Base-by-base conservation (phyloP, 37 sponge, comb jelly and placozoan genomes). In the Eunapius fragilis region DNA sequence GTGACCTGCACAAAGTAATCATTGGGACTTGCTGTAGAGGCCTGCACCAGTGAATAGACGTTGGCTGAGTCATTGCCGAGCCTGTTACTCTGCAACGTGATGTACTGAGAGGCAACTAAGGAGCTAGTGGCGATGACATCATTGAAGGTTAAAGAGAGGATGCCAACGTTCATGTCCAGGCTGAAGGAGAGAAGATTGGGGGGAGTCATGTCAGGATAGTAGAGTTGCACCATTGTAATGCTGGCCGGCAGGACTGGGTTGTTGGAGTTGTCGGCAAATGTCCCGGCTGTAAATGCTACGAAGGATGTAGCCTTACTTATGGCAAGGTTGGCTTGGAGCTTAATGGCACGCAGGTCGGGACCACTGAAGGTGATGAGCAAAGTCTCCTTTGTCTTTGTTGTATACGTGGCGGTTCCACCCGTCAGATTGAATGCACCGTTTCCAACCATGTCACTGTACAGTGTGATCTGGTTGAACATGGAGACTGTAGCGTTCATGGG, bases 121-220 rank as follows among this genome's bases (percentile, higher is more conserved):
- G 95, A 87, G 45, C 30, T 67, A 19, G 74, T 67, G 45, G 90
- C 92, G 35, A 94, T 74, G 27, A 97, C 91, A 82, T 97, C 97
- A 86, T 91, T 82, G 70, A 95, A 97, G 14, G 90, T 82, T 6
- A 97, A 76, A 11, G 34, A 85, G 41, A 97, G 58, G 30, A 83
- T 80, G 30, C 93, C 95, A 26, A 82, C 68, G 86, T 97, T 88
- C 91, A 97, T 87, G 37, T 97, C 93, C 41, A 97, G 86, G 25
- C 89, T 84, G 45, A 84, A 97, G 47, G 67, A 80, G 5, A 92
- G 78, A 1, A 97, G 78, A 31, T 37, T 45, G 24, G 97, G 97
- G 17, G 90, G 73, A 19, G 93, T 92, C 22, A 30, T 69, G 68
- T 97, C 97, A 25, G 79, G 47, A 7, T 78, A 24, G 32, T 58